Conservation (phyloP, 2,888 invertebrate genomes). For the Sinohyriopsis cumingii region DNA sequence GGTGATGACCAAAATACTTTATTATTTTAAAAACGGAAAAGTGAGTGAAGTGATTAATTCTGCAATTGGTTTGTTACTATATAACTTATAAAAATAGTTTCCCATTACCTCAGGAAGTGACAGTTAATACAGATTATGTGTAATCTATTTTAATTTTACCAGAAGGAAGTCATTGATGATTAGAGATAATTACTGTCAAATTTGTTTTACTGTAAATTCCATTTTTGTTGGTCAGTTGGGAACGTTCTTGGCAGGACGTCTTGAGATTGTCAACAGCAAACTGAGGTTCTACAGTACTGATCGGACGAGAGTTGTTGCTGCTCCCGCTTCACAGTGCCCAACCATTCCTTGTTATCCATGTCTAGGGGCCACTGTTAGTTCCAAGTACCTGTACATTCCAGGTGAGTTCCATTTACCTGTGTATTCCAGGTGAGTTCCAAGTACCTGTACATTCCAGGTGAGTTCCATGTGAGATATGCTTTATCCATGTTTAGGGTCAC, state of each 20-base stretch:
- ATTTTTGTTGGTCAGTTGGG: constrained; percentile 49
- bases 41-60: too few species aligned
- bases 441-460: constrained; percentile 33
- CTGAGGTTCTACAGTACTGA: constrained; percentile 51
- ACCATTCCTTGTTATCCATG: constrained; percentile 49
- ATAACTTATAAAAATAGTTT: too few species aligned
- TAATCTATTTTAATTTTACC: too few species aligned
- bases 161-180: too few species aligned
- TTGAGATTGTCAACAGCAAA: constrained; percentile 45
- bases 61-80: too few species aligned
- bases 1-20: too few species aligned
- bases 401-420: constrained; percentile 21
- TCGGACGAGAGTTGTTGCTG: constrained; percentile 25
- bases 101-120: too few species aligned
- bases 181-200: background rate
- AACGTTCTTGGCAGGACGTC: constrained; percentile 43
- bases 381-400: constrained; percentile 55
- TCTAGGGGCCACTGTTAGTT: constrained; percentile 41
- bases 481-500: too few species aligned
- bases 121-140: too few species aligned
- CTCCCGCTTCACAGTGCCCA: constrained; percentile 59
- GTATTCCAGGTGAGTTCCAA: too few species aligned
- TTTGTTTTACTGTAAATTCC: background rate
- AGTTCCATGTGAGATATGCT: background rate
- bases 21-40: too few species aligned